Percentiles rank a stretch among this genome's conserved stretches.
Evolutionary conservation across 1,140 invertebrate genomes (phyloP).

Genomic region (Drosophila dunni): DNA sequence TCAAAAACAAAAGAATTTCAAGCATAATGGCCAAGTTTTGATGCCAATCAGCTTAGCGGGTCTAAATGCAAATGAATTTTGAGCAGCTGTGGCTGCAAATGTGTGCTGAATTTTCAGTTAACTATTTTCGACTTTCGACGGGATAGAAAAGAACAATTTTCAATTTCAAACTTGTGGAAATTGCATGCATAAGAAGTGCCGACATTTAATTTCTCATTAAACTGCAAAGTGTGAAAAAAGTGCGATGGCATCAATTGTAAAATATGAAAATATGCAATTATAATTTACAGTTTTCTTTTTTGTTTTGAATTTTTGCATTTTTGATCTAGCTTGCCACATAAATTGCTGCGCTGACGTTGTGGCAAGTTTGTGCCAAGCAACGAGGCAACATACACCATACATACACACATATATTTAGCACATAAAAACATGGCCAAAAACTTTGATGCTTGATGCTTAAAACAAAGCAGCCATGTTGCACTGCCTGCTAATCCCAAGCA

Average conservation of each 20-base stretch:
- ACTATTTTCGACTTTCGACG: background rate
- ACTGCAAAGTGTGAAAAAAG: conserved; percentile 20
- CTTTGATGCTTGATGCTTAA: conserved; percentile 52
- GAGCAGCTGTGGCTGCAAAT: conserved; percentile 13
- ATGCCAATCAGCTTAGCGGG: conserved; percentile 7
- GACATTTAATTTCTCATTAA: conserved; percentile 74
- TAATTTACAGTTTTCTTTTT: conserved; percentile 72
- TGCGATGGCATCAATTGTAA: conserved; percentile 75
- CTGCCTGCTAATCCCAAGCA: conserved; percentile 67
- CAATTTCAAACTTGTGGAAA: conserved; percentile 61
- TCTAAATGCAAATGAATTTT: conserved; percentile 35
- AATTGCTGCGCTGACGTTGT: conserved; percentile 22
- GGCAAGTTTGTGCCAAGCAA: conserved; percentile 65
- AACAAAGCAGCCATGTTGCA: conserved; percentile 26
- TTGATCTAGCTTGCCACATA: conserved; percentile 17
- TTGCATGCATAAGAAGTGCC: conserved; percentile 60
- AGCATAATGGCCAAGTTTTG: conserved; percentile 10
- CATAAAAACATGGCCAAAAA: conserved; percentile 70
- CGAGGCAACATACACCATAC: conserved; percentile 11
- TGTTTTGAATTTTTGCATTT: conserved; percentile 20
- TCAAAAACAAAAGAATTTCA: background rate
- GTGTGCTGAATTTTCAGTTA: conserved; percentile 34
- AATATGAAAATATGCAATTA: conserved; percentile 83
- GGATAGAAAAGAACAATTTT: conserved; percentile 45
- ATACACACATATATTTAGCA: no score